Evolutionary conservation across 2,113 vertebrate genomes (phyloP), one percentile per base, ranked within the genome.

Genomic region (Pachypanchax playfairii): DNA sequence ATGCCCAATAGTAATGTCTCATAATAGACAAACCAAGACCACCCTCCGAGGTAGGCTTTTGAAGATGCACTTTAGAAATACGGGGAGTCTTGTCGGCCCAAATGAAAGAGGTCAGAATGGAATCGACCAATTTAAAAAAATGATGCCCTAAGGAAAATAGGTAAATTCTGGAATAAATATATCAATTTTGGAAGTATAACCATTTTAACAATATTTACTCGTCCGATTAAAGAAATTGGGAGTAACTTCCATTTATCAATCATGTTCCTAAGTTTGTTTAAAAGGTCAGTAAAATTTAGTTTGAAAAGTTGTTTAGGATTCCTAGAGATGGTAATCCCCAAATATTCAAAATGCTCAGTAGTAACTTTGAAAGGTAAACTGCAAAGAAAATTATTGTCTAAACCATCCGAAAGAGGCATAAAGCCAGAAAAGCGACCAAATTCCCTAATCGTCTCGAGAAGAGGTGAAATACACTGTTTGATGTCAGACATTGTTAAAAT

Each of bases 381-480:
- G 4, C 4, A 6, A 3, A 41, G 36, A 6, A 22, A 56, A 26
- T 2, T 3, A 0, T 12, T 1, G 31, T 15, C 31, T 11, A 52
- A 31, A 15, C 18, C 1, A 0, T 35, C 12, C 2, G 4, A 52
- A 3, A 52, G 20, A 14, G 2, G 20, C 20, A 35, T 35, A 36
- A 56, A 56, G 7, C 36, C 36, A 18, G 53, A 56, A 4, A 56
- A 0, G 1, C 5, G 22, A 0, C 36, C 36, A 41, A 55, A 55
- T 4, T 0, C 14, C 1, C 41, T 9, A 2, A 56, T 28, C 1
- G 29, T 17, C 0, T 25, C 0, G 3, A 56, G 38, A 18, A 56
- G 24, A 2, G 24, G 11, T 0, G 6, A 9, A 20, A 56, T 36
- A 4, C 22, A 42, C 8, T 17, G 0, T 18, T n/a, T 41, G 5